Evolutionary conservation across 2,888 invertebrate genomes (phyloP), one percentile per base, ranked within the genome.

Genomic region (Agrochola litura): DNA sequence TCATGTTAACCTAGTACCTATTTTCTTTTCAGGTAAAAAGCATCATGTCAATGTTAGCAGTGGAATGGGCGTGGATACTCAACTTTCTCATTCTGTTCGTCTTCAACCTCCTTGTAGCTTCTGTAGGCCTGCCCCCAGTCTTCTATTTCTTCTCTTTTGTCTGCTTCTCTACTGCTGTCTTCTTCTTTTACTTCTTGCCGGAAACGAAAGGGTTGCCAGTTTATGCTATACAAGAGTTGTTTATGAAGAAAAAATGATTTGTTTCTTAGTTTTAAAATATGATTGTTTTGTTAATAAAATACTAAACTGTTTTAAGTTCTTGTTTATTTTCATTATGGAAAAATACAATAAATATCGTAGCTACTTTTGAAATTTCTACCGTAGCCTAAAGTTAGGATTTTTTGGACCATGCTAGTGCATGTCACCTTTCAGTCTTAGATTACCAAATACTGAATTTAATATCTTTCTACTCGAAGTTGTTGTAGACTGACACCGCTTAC

Each of bases 161-260:
- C 5, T 90, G 92, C 77, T 87, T 93, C 43, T 25, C 85, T 6
- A 89, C 93, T 0, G 86, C 91, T 2, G 37, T 90, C 0, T 94
- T 91, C 83, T 84, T 90, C 54, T 73, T 77, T 16, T 87, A 89
- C 73, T 92, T 76, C 74, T 71, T 92, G 49, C 95, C 94, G 0
- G 95, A 95, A 76, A 95, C 94, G 0, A 94, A 92, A 56, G 94
- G 94, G 2, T 74, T 94, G 67, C 84, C 92, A 0, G 91, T 94
- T 0, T 91, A 93, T 69, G 92, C 89, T 12, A 93, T 95, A 61
- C 95, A 95, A 76, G 81, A 85, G 2, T 76, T 92, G 43, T 89
- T 93, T 64, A 75, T 86, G 22, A 91, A 85, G 68, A 82, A 75
- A 61, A 43, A 75, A 56, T 61, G 14, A 25, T 19, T 19, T 49